Percentiles rank a stretch among this genome's conserved stretches.
Evolutionary conservation across 1,140 invertebrate species (phyloP).

Genomic region (Ceratitis capitata): DNA sequence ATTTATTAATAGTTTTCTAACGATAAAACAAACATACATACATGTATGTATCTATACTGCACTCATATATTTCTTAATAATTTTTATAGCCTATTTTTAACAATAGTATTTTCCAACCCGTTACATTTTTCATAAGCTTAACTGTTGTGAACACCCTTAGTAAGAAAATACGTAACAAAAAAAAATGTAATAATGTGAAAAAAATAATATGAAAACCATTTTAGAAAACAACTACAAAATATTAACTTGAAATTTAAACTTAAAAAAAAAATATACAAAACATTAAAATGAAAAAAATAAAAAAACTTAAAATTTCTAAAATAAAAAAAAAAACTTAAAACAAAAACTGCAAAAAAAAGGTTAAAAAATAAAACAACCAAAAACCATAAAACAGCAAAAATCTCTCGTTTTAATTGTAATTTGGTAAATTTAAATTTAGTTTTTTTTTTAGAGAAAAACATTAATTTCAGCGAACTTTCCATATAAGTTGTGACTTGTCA

Average conservation of each 20-base stretch:
- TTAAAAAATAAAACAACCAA: slow-evolving; percentile 42
- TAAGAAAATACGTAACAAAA: too few species aligned
- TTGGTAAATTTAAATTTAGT: not conserved
- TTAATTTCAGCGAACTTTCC: too few species aligned
- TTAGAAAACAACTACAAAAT: not conserved
- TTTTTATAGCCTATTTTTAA: too few species aligned
- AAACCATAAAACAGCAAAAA: slow-evolving; percentile 42
- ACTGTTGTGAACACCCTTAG: slow-evolving; percentile 14
- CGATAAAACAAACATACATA: too few species aligned
- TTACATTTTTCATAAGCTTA: slow-evolving; percentile 45
- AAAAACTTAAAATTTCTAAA: not conserved
- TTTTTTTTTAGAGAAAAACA: too few species aligned
- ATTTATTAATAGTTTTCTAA: too few species aligned
- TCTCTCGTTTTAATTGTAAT: not conserved
- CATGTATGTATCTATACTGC: too few species aligned
- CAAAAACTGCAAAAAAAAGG: slow-evolving; percentile 23
- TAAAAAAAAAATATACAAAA: not conserved
- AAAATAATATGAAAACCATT: not conserved
- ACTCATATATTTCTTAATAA: too few species aligned
- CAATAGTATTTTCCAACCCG: slow-evolving; percentile 41
- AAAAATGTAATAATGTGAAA: too few species aligned
- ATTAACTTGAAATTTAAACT: not conserved
- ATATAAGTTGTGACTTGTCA: too few species aligned
- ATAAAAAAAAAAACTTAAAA: not conserved
- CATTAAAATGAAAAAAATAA: not conserved